Base-by-base conservation (phyloP, 2,797 vertebrate genomes). In the Tenualosa ilisha region DNA sequence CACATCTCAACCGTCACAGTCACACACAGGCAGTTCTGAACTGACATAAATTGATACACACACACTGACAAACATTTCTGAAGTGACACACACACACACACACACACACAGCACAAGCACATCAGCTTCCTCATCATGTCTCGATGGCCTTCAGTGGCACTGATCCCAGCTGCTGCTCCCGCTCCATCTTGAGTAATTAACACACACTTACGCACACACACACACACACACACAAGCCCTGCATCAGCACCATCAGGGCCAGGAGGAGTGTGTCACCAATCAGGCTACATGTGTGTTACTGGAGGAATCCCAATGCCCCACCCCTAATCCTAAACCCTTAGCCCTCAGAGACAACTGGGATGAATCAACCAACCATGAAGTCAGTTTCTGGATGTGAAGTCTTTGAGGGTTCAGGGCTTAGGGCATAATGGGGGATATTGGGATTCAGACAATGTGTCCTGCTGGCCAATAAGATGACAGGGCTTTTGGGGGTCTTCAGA, bases 231-330 rank as follows among this genome's bases (percentile, higher is more conserved):
- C 68, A 40, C 12, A 40, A 43, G 37, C 15, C 68, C 31, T 75
- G 68, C 68, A 75, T 75, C 68, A 75, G 20, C 63, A 65, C 46
- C 24, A 13, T 17, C 26, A 4, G 15, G 43, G 49, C 51, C 65
- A 75, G 61, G 68, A 75, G 68, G 68, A 75, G 68, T 75, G 68
- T 43, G 68, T 75, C 31, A 75, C 31, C 37, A 15, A 17, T 43
- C 31, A 75, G 31, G 11, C 68, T 40, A 17, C 17, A 37, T 40
- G 68, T 40, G 68, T 40, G 68, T 7, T 20, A 1, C 17, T 46
- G 46, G 46, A 0, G 3, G 7, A 4, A 46, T 46, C 46, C 46
- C 46, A 46, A 46, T 46, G 4, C 46, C 46, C 46, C 46, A 46
- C 46, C 3, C 46, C 3, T 7, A 46, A 4, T 46, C 46, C 46